Base-by-base conservation (phyloP, 2,888 invertebrate species). In the Drosophila pegasa region DNA sequence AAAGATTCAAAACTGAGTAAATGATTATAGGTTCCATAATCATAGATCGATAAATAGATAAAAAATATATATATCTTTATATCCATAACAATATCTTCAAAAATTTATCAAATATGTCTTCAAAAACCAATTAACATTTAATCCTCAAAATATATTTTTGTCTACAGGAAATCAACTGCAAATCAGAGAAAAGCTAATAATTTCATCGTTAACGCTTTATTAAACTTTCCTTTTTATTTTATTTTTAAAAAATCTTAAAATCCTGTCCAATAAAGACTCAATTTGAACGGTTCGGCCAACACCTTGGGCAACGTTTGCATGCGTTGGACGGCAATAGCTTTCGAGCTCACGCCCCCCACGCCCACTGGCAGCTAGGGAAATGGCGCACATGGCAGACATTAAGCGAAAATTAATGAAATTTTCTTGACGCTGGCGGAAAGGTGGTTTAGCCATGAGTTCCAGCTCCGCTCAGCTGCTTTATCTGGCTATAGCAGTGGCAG, bases 371-470 rank as follows among this genome's bases (percentile, higher is more conserved):
- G 22, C 55, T 6, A 87, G 79, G 70, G 69, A 82, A 87, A 83
- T 80, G 67, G 88, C 83, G 87, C 88, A 82, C 88, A 82, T 88
- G 85, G 84, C 88, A 75, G 84, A 74, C 83, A 83, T 83, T 88
- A 86, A 88, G 84, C 84, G 82, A 85, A 85, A 87, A 85, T 85
- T 85, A 89, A 85, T 85, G 89, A 78, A 87, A 85, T 85, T 88
- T 85, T 75, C 70, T 67, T 61, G 38, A 63, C 60, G 58, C 63
- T 60, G 51, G 56, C 67, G 45, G 64, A 59, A 20, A 41, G 64
- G 51, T 66, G 69, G 57, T 41, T 62, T 54, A 50, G 75, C 54
- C 66, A 35, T 50, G 57, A 14, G 37, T 61, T 47, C 37, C 59
- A 52, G 45, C 59, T 56, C n/a, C 47, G 41, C 59, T 56, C 14